phyloP scores from a whole-genome alignment of 2,888 invertebrate genomes.

The Diploptera punctata region DNA sequence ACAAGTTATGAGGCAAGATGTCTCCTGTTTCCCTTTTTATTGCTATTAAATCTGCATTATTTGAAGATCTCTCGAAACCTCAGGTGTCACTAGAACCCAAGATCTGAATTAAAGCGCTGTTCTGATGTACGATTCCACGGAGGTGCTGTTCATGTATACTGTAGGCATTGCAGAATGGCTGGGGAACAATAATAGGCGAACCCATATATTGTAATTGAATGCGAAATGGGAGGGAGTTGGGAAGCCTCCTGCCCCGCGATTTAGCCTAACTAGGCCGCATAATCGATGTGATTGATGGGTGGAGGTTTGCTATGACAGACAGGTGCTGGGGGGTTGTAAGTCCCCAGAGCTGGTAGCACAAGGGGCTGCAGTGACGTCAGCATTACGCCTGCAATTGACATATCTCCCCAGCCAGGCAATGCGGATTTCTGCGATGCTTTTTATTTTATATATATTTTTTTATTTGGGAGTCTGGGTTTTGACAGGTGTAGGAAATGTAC shows the following conservation, averaged over 20 bases:
- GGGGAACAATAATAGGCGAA: background rate
- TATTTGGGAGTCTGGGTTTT: background rate
- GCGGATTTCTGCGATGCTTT: conserved; percentile 7
- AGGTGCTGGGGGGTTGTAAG: conserved; percentile 24
- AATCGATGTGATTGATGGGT: conserved; percentile 28
- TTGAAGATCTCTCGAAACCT: too few species aligned
- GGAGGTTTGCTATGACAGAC: conserved; percentile 5
- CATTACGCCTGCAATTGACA: conserved; percentile 22
- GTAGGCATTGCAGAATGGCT: background rate
- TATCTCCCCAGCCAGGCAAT: conserved; percentile 22
- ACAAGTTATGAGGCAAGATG: too few species aligned
- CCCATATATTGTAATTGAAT: conserved; percentile 26
- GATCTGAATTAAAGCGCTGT: too few species aligned
- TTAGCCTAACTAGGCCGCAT: conserved; percentile 15
- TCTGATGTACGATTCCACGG: background rate
- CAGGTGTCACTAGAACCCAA: too few species aligned
- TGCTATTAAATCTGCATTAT: too few species aligned
- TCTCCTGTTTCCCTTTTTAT: too few species aligned
- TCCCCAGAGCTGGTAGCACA: conserved; percentile 5
- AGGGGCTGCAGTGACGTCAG: conserved; percentile 21
- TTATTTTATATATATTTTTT: background rate
- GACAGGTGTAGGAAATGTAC: conserved; percentile 8
- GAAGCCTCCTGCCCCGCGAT: background rate
- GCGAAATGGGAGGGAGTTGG: background rate
- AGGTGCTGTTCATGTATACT: background rate